Conservation (phyloP, 2,113 vertebrate genomes). For the Microcebus griseorufus region DNA sequence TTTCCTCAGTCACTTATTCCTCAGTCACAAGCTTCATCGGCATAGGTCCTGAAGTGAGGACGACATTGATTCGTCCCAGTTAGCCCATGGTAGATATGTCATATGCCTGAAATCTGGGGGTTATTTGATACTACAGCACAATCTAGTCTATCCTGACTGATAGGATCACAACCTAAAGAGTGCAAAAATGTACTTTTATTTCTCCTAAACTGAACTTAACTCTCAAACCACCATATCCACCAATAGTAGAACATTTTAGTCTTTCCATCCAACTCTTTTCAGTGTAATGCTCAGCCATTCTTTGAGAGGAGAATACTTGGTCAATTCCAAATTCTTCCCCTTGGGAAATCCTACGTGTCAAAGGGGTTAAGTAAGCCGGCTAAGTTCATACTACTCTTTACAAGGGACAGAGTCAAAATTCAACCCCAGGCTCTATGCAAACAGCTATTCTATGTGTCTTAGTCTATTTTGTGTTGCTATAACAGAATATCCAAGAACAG, state of each 20-base stretch:
- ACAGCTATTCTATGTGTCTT: too few species aligned
- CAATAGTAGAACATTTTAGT: neutral
- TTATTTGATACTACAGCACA: neutral
- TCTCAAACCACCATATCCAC: neutral
- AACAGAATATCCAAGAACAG: too few species aligned
- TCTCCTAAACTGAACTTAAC: neutral
- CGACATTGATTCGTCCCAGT: too few species aligned
- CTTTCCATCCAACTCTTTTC: neutral
- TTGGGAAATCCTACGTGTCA: too few species aligned
- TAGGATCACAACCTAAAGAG: neutral
- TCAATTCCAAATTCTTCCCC: neutral
- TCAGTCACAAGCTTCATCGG: neutral
- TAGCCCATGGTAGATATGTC: too few species aligned
- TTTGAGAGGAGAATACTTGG: neutral
- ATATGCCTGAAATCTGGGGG: neutral
- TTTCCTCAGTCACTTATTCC: too few species aligned
- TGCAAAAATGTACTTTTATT: neutral
- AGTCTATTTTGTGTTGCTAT: too few species aligned
- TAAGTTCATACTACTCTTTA: too few species aligned
- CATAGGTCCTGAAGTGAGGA: neutral
- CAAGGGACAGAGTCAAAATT: too few species aligned
- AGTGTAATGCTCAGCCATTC: neutral
- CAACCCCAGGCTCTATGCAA: too few species aligned
- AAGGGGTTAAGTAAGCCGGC: too few species aligned
- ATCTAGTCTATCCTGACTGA: neutral